A percentile compares a stretch with the other conserved stretches of the same genome.
These are phyloP conservation scores for Coregonus suidteri DNA, from an alignment of 2,797 vertebrate species.

Conservation along the genomic window DNA sequence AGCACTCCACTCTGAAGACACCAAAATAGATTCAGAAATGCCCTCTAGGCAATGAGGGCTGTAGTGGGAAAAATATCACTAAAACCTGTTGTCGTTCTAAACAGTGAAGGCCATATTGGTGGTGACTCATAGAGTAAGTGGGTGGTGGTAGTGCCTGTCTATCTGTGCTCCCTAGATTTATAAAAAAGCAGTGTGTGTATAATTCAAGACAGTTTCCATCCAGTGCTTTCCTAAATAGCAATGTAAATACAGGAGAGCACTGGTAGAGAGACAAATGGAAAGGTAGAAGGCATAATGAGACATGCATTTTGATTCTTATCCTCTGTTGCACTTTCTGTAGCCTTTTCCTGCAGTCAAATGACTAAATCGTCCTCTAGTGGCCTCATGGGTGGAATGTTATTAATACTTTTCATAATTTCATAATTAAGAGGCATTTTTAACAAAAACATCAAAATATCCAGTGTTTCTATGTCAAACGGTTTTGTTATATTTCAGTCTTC, in stretches of 20 bases:
- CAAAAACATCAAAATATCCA: too few relatives aligned
- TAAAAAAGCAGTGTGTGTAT: not conserved
- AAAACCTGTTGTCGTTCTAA: slow-evolving; percentile 25
- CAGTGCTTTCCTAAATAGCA: slow-evolving; percentile 1
- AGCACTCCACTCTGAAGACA: slow-evolving; percentile 35
- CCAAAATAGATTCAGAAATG: slow-evolving; percentile 48
- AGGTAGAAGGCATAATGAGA: not conserved
- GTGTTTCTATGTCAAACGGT: too few relatives aligned
- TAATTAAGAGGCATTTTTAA: too few relatives aligned
- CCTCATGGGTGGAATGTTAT: too few relatives aligned
- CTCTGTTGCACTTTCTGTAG: not conserved
- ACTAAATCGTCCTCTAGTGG: too few relatives aligned
- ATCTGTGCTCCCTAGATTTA: not conserved
- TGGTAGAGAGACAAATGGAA: not conserved
- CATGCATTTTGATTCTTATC: not conserved
- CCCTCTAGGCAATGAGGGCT: slow-evolving; percentile 44
- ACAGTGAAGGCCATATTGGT: slow-evolving; percentile 23
- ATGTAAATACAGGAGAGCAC: not conserved
- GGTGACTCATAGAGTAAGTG: slow-evolving; percentile 32
- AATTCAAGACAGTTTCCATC: not conserved
- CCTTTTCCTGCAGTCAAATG: too few relatives aligned
- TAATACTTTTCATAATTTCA: too few relatives aligned
- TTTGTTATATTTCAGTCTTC: too few relatives aligned
- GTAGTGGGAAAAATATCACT: slow-evolving; percentile 22
- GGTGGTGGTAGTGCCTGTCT: slow-evolving; percentile 8